Percentiles rank a stretch among this genome's conserved stretches.
phyloP scores from a whole-genome alignment of 2,113 vertebrate species.

The Hirundichthys speculiger region DNA sequence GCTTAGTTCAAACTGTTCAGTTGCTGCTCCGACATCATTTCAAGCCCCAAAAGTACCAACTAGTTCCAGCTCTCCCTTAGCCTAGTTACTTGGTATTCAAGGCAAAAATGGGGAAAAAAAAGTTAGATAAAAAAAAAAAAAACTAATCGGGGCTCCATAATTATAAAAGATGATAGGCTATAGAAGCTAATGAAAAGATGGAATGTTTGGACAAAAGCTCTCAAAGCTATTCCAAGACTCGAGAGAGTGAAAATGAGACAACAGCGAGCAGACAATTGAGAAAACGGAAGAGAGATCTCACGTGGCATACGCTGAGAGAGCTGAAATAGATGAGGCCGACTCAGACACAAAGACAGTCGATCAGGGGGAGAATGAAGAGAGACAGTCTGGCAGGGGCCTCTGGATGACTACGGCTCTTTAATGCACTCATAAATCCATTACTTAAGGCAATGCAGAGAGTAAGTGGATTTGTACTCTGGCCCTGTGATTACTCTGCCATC shows the following conservation, averaged over 20 bases:
- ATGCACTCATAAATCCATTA: conserved; percentile 85
- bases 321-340: conserved; percentile 35
- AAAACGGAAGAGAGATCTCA: conserved; percentile 47
- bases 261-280: conserved; percentile 48
- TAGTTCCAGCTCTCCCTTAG: conserved; percentile 26
- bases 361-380: conserved; percentile 55
- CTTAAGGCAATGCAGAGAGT: conserved; percentile 80
- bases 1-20: conserved; percentile 26
- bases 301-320: conserved; percentile 38
- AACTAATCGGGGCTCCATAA: conserved; percentile 7
- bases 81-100: conserved; percentile 29
- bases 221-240: conserved; percentile 14
- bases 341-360: conserved; percentile 61
- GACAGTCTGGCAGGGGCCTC: conserved; percentile 75
- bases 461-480: conserved; percentile 82
- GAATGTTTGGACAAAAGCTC: conserved; percentile 24
- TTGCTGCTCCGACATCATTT: conserved; percentile 26
- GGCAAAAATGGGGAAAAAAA: neutral
- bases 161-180: conserved; percentile 37
- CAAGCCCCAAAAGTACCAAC: conserved; percentile 12
- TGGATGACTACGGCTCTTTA: conserved; percentile 77
- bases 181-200: conserved; percentile 36
- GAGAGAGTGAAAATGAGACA: conserved; percentile 60
- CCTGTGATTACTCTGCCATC: conserved; percentile 83
- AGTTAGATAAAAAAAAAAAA: no score